A percentile compares a stretch with the other conserved stretches of the same genome.
phyloP scores from a whole-genome alignment of 2,888 invertebrate genomes.

The Agrotis segetum region DNA sequence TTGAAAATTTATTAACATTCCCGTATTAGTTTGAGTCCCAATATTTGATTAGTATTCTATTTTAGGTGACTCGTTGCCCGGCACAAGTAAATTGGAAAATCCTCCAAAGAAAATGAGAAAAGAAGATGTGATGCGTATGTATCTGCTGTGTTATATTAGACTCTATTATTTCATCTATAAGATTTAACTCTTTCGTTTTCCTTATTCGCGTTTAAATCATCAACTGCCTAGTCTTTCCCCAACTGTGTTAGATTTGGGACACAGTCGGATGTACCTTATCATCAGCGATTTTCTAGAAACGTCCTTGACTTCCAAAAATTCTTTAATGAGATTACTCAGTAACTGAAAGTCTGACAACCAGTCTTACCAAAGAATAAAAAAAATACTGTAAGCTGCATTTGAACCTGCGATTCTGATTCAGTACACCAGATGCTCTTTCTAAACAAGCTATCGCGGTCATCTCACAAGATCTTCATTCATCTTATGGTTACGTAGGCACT shows the following conservation, averaged over 20 bases:
- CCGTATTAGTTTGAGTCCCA: constrained; percentile 15
- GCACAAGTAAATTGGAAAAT: constrained; percentile 49
- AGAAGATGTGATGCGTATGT: constrained; percentile 37
- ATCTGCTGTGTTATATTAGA: background rate
- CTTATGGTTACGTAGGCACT: no score
- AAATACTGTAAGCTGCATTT: no score
- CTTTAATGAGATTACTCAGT: no score
- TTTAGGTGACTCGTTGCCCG: constrained; percentile 56
- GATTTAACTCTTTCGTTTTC: background rate
- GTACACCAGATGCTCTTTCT: no score
- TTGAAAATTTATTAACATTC: constrained; percentile 25
- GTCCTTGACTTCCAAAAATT: background rate
- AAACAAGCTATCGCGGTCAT: no score
- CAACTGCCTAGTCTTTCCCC: background rate
- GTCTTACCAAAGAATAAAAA: no score
- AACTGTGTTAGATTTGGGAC: background rate
- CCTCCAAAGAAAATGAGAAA: constrained; percentile 35
- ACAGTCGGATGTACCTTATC: background rate
- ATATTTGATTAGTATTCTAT: constrained; percentile 27
- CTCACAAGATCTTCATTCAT: no score
- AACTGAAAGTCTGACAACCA: no score
- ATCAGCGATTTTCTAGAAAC: background rate
- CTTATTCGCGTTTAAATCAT: background rate
- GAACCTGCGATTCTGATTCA: no score
- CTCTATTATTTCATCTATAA: background rate